Evolutionary conservation across 2,797 vertebrate genomes (phyloP).

Genomic region (Acipenser oxyrinchus): DNA sequence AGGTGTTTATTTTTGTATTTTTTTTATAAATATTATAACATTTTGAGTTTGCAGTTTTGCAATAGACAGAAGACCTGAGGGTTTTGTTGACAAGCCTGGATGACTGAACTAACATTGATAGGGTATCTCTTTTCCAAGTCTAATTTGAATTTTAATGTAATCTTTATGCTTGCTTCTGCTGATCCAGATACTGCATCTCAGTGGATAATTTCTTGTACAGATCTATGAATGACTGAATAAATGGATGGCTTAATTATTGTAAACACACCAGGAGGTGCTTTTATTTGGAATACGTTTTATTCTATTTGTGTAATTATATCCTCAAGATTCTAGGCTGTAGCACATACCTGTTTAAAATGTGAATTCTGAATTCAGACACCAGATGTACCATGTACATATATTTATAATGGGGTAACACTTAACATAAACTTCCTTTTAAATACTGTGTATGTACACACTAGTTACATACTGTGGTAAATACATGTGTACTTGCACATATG

Average conservation of each 20-base stretch:
- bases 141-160: constrained; percentile 20
- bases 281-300: constrained; percentile 18
- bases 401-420: no score
- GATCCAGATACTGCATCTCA: neutral
- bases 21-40: no score
- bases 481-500: no score
- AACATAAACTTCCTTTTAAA: no score
- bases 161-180: neutral
- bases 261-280: constrained; percentile 7
- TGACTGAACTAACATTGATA: constrained; percentile 5
- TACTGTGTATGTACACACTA: no score
- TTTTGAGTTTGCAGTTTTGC: neutral
- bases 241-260: constrained; percentile 25
- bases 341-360: no score
- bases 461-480: no score
- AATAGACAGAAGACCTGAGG: neutral
- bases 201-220: no score
- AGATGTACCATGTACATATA: no score
- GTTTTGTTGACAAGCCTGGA: neutral
- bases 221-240: constrained; percentile 22
- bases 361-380: no score
- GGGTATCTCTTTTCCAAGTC: constrained; percentile 13
- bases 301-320: constrained; percentile 19
- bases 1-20: no score
- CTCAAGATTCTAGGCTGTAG: no score